These are phyloP conservation scores for Gopherus flavomarginatus DNA, from an alignment of 2,113 vertebrate species.

Conservation along the genomic window DNA sequence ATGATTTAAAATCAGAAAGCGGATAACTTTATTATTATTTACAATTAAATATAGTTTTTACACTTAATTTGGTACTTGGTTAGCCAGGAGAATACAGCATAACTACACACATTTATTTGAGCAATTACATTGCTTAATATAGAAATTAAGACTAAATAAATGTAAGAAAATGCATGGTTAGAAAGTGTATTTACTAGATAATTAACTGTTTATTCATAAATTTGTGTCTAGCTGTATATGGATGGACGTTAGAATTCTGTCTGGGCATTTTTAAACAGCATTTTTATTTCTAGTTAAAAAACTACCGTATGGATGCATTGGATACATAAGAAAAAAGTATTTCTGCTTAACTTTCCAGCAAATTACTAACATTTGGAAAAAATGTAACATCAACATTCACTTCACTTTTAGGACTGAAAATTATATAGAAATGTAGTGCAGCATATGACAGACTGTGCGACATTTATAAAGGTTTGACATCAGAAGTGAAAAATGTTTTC, in stretches of 20 bases:
- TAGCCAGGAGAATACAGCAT: neutral
- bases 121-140: neutral
- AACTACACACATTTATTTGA: neutral
- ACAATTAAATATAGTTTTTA: fast-evolving
- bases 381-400: too few relatives aligned
- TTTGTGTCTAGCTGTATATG: neutral
- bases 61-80: neutral
- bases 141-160: neutral
- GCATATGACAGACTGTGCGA: neutral
- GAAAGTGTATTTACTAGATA: neutral
- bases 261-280: neutral
- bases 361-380: neutral
- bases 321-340: neutral
- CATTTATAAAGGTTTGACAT: neutral
- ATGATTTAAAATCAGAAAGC: neutral
- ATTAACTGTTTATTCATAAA: neutral
- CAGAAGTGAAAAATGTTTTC: neutral
- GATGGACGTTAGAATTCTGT: neutral
- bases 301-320: neutral
- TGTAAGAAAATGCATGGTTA: neutral
- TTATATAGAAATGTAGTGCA: neutral
- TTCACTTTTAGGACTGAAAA: too few relatives aligned
- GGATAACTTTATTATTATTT: neutral
- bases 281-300: neutral
- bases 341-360: neutral